Evolutionary conservation across 2,113 vertebrate species (phyloP), one percentile per base, ranked within the genome.

Genomic region (Eulemur macaco): DNA sequence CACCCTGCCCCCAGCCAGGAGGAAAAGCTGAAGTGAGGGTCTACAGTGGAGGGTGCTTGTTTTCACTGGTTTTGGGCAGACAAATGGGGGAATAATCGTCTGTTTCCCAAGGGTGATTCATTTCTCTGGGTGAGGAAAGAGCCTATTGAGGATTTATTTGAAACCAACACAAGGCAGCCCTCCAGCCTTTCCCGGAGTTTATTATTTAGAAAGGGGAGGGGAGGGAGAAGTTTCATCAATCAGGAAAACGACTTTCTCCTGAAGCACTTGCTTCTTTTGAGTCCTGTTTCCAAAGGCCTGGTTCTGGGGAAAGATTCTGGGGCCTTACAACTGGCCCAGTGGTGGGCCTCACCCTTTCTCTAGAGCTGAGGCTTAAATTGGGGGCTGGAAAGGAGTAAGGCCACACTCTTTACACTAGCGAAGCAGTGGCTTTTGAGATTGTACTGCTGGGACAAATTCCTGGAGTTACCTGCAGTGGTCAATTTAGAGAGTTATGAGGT

Each of bases 91-190:
- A 92, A 89, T 97, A 96, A 97, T 96, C n/a, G 0, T 94, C 95
- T 91, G 76, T 96, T 98, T 97, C 95, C 96, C 95, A 73, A 91
- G 84, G 73, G 95, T 97, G 98, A 97, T 97, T 97, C 96, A 97
- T 98, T 97, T 97, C 88, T 94, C 90, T 52, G 97, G 50, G 81
- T 42, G 47, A 96, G 94, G 39, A 78, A 94, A 77, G 80, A 91
- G 6, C 50, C 50, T 47, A 50, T 39, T 64, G 60, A 64, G 93
- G 84, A 95, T 93, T 87, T 69, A 94, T 87, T 78, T 86, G 97
- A 94, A 96, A 83, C 89, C 60, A 96, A 92, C 89, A 56, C 47
- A 34, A 83, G 93, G 85, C 88, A 96, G 87, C 90, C 88, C 45
- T 89, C 20, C 74, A 95, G 92, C 5, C 54, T 45, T 95, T 95